Evolutionary conservation across 35 echinoderm and acorn worm genomes (phyloP).

Genomic region (Ophioderma brevispina): DNA sequence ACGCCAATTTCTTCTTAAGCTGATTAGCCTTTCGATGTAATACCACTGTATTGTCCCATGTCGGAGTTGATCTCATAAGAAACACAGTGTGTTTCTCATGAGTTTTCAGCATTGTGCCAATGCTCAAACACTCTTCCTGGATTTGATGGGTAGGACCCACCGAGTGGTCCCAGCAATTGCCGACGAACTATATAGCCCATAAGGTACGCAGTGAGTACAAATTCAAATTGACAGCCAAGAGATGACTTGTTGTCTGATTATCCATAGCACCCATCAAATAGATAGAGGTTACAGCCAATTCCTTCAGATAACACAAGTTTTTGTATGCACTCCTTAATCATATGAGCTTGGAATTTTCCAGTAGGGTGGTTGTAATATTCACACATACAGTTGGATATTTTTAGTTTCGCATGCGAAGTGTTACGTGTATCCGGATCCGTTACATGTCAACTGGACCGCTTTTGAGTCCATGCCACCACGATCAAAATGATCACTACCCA

Average conservation of each 20-base stretch:
- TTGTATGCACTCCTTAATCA: slow-evolving; percentile 6
- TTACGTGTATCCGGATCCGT: too few species aligned
- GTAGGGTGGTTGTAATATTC: not conserved
- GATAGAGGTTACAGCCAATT: not conserved
- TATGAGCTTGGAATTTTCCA: not conserved
- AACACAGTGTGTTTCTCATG: not conserved
- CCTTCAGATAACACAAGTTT: not conserved
- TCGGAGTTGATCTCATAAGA: not conserved
- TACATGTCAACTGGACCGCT: too few species aligned
- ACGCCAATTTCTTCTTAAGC: slow-evolving; percentile 8
- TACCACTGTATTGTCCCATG: not conserved
- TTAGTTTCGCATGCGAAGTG: too few species aligned
- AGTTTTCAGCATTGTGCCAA: slow-evolving; percentile 24
- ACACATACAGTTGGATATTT: too few species aligned
- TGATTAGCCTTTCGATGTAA: slow-evolving; percentile 9
- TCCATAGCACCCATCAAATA: not conserved
- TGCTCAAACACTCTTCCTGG: not conserved
- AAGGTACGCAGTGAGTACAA: not conserved
- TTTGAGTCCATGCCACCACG: too few species aligned
- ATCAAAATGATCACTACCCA: too few species aligned
- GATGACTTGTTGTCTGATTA: not conserved
- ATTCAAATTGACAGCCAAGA: not conserved
- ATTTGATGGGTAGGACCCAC: not conserved
- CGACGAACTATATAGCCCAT: too few species aligned
- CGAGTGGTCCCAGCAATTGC: too few species aligned